phyloP scores from a whole-genome alignment of 2,888 invertebrate genomes.

The Hydrotaea diabolus region DNA sequence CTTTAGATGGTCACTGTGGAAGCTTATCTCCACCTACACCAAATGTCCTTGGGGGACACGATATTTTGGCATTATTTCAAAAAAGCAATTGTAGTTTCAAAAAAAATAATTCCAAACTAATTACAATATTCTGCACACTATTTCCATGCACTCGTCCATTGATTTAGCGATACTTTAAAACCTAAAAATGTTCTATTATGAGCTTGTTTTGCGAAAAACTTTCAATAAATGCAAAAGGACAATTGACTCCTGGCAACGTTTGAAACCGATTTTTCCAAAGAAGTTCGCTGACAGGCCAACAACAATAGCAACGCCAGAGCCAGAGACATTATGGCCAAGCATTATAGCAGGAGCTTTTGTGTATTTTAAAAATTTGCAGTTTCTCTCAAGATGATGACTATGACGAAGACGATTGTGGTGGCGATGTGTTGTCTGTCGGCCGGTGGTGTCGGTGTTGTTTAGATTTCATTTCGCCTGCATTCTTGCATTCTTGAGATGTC shows the following conservation, averaged over 20 bases:
- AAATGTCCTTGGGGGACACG: no score
- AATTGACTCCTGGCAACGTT: not conserved
- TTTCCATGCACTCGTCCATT: no score
- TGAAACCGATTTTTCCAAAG: no score
- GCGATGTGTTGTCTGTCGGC: not conserved
- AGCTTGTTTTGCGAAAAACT: not conserved
- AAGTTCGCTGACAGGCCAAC: not conserved
- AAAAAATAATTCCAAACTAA: not conserved
- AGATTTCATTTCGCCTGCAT: slow-evolving; percentile 47
- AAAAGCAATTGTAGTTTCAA: not conserved
- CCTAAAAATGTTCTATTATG: no score
- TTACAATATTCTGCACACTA: not conserved
- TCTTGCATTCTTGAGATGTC: slow-evolving; percentile 68
- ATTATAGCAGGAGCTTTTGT: not conserved
- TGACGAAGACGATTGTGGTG: not conserved
- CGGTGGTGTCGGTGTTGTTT: slow-evolving; percentile 11
- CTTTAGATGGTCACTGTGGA: no score
- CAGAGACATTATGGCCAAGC: not conserved
- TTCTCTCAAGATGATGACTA: not conserved
- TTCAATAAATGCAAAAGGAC: not conserved
- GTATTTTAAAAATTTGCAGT: slow-evolving; percentile 38
- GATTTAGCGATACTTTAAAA: not conserved
- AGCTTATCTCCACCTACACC: not conserved
- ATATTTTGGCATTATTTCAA: not conserved
- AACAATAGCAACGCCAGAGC: not conserved